Percentiles rank a stretch among this genome's conserved stretches.
phyloP scores from a whole-genome alignment of 2,113 vertebrate genomes.

The Eulacestoma nigropectus region DNA sequence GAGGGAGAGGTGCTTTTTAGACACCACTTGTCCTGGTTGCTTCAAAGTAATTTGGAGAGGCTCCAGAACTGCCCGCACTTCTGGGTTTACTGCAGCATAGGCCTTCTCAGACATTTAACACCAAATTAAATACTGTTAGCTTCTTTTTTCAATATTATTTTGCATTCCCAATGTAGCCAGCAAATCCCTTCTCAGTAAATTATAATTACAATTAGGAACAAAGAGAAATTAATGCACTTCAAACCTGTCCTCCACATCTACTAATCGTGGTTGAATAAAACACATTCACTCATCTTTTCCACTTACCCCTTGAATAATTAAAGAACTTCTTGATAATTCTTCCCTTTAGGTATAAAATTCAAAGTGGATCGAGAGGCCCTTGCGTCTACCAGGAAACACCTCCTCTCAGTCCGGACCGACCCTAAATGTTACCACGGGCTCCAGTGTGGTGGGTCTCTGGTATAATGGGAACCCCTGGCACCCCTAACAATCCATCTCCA shows the following conservation, averaged over 20 bases:
- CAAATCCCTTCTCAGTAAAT: background rate
- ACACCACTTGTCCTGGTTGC: background rate
- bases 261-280: background rate
- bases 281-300: background rate
- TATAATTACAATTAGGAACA: background rate
- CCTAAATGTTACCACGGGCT: too few relatives aligned
- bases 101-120: background rate
- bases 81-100: background rate
- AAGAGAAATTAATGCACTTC: background rate
- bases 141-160: background rate
- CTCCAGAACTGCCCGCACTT: background rate
- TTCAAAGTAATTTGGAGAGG: background rate
- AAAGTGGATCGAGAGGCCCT: too few relatives aligned
- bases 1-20: too few relatives aligned
- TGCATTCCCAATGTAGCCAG: background rate
- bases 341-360: too few relatives aligned
- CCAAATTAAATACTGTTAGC: background rate
- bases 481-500: too few relatives aligned
- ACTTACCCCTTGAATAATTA: background rate
- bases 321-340: background rate
- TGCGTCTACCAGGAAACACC: too few relatives aligned
- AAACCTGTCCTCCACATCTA: background rate
- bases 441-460: too few relatives aligned
- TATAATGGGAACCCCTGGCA: too few relatives aligned
- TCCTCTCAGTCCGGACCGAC: too few relatives aligned